Evolutionary conservation across 2,113 vertebrate species (phyloP).

Genomic region (Gallinago undulata): DNA sequence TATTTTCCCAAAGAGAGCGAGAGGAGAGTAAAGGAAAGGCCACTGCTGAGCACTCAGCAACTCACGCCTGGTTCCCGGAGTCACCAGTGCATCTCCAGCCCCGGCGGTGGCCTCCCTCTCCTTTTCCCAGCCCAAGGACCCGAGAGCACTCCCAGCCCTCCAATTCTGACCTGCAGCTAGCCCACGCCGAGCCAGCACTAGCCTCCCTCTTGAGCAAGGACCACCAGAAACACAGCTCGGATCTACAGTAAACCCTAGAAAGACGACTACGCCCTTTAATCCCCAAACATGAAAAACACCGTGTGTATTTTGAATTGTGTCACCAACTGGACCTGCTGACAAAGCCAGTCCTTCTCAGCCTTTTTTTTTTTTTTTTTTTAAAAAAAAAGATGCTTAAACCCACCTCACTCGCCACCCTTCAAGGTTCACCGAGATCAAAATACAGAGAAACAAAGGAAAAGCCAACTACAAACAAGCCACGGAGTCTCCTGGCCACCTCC

Average conservation of each 20-base stretch:
- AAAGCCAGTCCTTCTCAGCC: background rate
- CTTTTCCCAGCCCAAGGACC: background rate
- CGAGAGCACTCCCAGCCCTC: background rate
- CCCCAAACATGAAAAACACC: background rate
- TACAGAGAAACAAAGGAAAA: conserved; percentile 24
- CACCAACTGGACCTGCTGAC: background rate
- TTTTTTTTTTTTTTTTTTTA: background rate
- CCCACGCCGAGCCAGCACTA: background rate
- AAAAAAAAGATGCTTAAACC: background rate
- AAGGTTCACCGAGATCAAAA: background rate
- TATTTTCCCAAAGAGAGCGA: background rate
- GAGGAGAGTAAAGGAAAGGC: background rate
- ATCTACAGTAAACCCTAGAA: background rate
- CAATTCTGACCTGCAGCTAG: background rate
- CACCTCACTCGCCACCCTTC: background rate
- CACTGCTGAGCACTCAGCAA: background rate
- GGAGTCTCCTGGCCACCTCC: background rate
- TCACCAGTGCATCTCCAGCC: background rate
- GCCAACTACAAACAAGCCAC: background rate
- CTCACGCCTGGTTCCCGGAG: background rate
- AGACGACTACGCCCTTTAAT: background rate
- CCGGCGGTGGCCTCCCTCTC: fast-evolving
- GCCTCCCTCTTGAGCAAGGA: background rate
- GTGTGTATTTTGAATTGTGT: background rate
- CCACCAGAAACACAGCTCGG: background rate